Evolutionary conservation across 2,888 invertebrate genomes (phyloP).

Genomic region (Limnephilus lunatus): DNA sequence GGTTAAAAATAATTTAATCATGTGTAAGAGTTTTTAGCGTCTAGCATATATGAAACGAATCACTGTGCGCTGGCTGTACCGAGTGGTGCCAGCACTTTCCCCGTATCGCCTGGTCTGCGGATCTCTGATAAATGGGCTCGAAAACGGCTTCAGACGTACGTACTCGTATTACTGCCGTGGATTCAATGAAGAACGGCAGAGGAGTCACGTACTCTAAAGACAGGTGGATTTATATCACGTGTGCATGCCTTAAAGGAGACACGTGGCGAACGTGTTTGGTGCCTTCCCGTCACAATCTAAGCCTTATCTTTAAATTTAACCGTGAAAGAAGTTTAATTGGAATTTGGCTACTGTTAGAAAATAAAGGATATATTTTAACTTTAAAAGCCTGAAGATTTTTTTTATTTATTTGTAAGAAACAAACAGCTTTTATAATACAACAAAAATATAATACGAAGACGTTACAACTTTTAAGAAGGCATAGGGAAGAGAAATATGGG

Average conservation of each 20-base stretch:
- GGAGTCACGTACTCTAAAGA: conserved; percentile 3
- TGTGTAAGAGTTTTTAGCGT: too few species aligned
- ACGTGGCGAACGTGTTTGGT: background rate
- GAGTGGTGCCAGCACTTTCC: background rate
- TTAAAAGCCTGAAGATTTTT: too few species aligned
- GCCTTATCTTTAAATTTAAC: background rate
- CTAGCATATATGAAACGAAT: too few species aligned
- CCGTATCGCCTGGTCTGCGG: background rate
- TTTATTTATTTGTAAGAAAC: too few species aligned
- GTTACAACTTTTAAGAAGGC: too few species aligned
- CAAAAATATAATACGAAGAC: too few species aligned
- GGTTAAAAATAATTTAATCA: too few species aligned
- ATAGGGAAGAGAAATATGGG: too few species aligned
- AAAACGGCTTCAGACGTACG: background rate
- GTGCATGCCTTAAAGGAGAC: background rate
- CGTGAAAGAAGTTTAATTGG: too few species aligned
- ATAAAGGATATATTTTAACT: background rate
- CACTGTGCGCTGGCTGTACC: background rate
- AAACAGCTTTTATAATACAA: too few species aligned
- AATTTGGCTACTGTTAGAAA: background rate
- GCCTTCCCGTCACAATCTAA: background rate
- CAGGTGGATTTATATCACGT: conserved; percentile 37
- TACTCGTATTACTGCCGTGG: background rate
- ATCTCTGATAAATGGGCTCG: conserved; percentile 12
- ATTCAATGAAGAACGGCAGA: conserved; percentile 18